phyloP scores from a whole-genome alignment of 2,797 vertebrate species.

The Bufotes viridis region DNA sequence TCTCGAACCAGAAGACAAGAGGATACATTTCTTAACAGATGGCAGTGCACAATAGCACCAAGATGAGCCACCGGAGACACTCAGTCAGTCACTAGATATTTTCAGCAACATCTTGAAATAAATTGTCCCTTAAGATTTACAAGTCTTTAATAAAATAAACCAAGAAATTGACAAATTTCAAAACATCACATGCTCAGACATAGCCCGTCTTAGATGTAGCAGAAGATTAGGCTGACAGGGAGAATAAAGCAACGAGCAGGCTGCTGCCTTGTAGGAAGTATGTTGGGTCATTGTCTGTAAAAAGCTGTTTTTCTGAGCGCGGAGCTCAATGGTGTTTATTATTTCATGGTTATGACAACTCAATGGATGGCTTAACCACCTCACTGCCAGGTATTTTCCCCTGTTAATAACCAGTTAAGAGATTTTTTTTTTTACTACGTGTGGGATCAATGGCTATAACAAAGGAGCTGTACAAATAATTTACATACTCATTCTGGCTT shows the following conservation, averaged over 20 bases:
- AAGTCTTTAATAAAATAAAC: slow-evolving; percentile 64
- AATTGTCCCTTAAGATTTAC: slow-evolving; percentile 71
- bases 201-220: slow-evolving; percentile 30
- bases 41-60: slow-evolving; percentile 71
- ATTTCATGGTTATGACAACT: slow-evolving; percentile 38
- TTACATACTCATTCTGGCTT: too few species aligned
- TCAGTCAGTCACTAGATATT: slow-evolving; percentile 72
- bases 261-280: slow-evolving; percentile 12
- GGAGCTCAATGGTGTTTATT: slow-evolving; percentile 11
- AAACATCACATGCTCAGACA: slow-evolving; percentile 43
- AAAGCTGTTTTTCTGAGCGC: slow-evolving; percentile 12
- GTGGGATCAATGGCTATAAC: too few species aligned
- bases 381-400: background rate
- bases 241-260: slow-evolving; percentile 35
- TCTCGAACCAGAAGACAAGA: slow-evolving; percentile 67
- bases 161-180: slow-evolving; percentile 54
- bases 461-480: too few species aligned
- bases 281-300: slow-evolving; percentile 27
- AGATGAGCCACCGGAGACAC: slow-evolving; percentile 65
- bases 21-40: slow-evolving; percentile 74
- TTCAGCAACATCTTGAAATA: slow-evolving; percentile 76
- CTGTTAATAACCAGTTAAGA: too few species aligned
- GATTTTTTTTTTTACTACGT: too few species aligned
- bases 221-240: slow-evolving; percentile 23
- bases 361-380: slow-evolving; percentile 8